Evolutionary conservation across 1,140 invertebrate genomes (phyloP), one percentile per base, ranked within the genome.

Genomic region (Ylistrum balloti): DNA sequence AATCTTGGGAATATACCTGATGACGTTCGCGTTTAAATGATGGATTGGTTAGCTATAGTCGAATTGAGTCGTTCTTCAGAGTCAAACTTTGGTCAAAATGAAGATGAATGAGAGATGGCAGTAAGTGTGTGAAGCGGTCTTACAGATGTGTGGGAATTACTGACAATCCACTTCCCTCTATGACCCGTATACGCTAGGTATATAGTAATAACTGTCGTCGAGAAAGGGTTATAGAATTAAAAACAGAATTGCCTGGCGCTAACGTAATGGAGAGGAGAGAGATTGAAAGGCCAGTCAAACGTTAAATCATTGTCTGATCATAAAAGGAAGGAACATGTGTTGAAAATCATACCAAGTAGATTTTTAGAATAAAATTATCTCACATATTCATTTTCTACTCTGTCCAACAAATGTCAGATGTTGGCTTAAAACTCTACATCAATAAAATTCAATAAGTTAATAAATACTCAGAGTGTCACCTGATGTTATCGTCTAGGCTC

Each of bases 1-100:
- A 74, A 74, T 74, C 56, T 74, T 74, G 56, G 56, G 56, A 74
- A 74, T 74, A 74, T 74, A 74, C 56, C 56, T 74, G 56, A 74
- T 74, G 56, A 74, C 56, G 56, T 74, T n/a, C 28, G 56, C 22
- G 56, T 28, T 28, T 74, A 28, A 74, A 74, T 74, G 56, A 74
- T 74, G 56, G 56, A 74, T 74, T 74, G 17, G 22, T 74, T 74
- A 74, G 56, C 56, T n/a, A 74, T n/a, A 74, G 56, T 74, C n/a
- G 56, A 74, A 74, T 74, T 74, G 56, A 74, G 56, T 74, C 56
- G 56, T 74, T 74, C 56, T 74, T 74, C 56, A 74, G 56, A 74
- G 56, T 74, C 56, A 74, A 74, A 74, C 1, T 74, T 74, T 74
- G 56, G 56, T 74, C 56, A 74, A 74, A 74, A 74, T 74, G 56